A percentile compares a stretch with the other conserved stretches of the same genome.
Conservation (phyloP, 1,140 invertebrate genomes). For the Physella acuta region DNA sequence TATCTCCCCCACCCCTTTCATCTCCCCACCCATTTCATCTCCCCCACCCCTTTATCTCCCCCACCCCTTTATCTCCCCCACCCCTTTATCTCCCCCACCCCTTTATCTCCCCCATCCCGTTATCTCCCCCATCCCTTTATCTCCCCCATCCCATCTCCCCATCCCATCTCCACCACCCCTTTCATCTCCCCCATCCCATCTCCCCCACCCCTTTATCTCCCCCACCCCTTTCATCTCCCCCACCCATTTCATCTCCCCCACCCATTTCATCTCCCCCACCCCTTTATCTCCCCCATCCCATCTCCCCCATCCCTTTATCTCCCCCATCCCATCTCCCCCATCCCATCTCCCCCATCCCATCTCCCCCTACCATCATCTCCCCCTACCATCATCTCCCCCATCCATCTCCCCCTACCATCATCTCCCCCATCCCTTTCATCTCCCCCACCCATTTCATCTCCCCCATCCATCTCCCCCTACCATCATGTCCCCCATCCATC, state of each 20-base stretch:
- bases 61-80: not conserved
- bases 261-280: not conserved
- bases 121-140: not conserved
- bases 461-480: not conserved
- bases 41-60: not conserved
- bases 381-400: conserved; percentile 7
- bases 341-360: no score
- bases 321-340: no score
- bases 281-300: not conserved
- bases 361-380: conserved; percentile 6
- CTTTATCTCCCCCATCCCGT: not conserved
- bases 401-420: not conserved
- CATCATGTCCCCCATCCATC: not conserved
- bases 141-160: not conserved
- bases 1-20: conserved; percentile 1
- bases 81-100: not conserved
- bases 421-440: not conserved
- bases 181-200: not conserved
- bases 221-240: not conserved
- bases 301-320: conserved; percentile 5
- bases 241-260: not conserved
- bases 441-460: no score
- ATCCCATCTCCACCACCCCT: not conserved
- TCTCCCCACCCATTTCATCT: not conserved
- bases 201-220: not conserved